Evolutionary conservation across 2,888 invertebrate species (phyloP).

Genomic region (Boloria selene): DNA sequence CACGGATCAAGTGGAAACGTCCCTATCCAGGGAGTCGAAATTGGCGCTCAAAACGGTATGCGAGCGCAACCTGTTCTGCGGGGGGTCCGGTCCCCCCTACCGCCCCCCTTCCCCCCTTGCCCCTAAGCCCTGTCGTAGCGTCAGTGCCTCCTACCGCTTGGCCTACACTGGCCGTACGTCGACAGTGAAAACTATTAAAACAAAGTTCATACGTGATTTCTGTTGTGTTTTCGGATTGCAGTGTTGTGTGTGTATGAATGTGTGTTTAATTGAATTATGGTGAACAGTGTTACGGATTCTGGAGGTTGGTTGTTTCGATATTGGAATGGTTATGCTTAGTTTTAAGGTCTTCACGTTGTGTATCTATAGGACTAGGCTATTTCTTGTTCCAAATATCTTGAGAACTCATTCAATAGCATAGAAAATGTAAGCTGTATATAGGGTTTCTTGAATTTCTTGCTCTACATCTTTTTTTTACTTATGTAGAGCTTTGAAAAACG

Average conservation of each 20-base stretch:
- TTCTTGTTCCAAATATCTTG: slow-evolving; percentile 6
- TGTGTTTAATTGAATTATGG: slow-evolving; percentile 59
- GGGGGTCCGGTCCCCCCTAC: slow-evolving; percentile 44
- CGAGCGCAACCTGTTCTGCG: slow-evolving; percentile 73
- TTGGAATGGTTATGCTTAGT: slow-evolving; percentile 32
- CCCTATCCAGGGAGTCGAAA: slow-evolving; percentile 65
- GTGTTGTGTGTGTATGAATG: slow-evolving; percentile 58
- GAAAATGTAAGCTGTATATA: slow-evolving; percentile 8
- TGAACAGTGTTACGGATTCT: slow-evolving; percentile 68
- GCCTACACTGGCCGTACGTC: slow-evolving; percentile 58
- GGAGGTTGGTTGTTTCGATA: slow-evolving; percentile 63
- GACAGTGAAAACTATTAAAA: slow-evolving; percentile 48
- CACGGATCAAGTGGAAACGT: slow-evolving; percentile 64
- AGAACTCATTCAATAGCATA: slow-evolving; percentile 9
- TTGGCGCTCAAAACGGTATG: slow-evolving; percentile 75
- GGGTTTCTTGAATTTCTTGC: neutral
- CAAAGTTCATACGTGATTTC: slow-evolving; percentile 38
- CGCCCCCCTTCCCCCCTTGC: slow-evolving; percentile 38
- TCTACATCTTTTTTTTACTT: neutral
- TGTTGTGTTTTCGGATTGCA: slow-evolving; percentile 65
- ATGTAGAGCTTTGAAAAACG: neutral
- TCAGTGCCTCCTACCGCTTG: slow-evolving; percentile 62
- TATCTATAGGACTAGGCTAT: slow-evolving; percentile 9
- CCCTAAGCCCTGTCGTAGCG: slow-evolving; percentile 40
- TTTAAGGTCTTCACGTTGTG: slow-evolving; percentile 25